Conservation (phyloP, 53 echinoderm and acorn worm genomes). For the Patiria pectinifera region DNA sequence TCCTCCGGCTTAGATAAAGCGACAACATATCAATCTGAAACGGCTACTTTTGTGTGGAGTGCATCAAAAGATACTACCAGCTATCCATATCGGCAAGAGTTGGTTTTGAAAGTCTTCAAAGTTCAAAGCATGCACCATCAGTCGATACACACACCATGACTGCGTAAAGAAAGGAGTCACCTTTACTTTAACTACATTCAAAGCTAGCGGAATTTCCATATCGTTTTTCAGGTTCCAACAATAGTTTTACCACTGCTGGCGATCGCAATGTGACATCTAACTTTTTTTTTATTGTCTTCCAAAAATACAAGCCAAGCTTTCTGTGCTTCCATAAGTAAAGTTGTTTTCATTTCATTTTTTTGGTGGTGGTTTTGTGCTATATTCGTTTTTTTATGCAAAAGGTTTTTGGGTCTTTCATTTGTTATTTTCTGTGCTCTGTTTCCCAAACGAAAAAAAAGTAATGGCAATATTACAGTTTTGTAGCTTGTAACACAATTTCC, state of each 20-base stretch:
- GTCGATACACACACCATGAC: background rate
- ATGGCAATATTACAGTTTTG: slow-evolving; percentile 3
- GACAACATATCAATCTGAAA: background rate
- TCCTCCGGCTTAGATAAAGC: background rate
- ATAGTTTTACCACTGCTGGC: background rate
- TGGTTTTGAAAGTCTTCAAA: background rate
- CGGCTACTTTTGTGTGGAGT: background rate
- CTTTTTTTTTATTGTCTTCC: slow-evolving; percentile 7
- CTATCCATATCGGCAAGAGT: background rate
- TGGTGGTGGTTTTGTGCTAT: background rate
- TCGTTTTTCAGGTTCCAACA: background rate
- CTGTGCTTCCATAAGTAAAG: slow-evolving; percentile 52
- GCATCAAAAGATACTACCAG: background rate
- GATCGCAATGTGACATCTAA: slow-evolving; percentile 31
- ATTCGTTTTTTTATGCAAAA: background rate
- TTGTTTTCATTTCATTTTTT: background rate
- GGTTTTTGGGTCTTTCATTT: slow-evolving; percentile 13
- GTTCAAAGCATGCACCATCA: background rate
- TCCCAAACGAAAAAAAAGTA: background rate
- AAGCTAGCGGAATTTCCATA: background rate
- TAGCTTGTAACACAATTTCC: background rate
- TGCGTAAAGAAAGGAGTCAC: background rate
- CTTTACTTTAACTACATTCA: background rate
- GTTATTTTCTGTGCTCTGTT: background rate
- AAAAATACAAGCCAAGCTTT: slow-evolving; percentile 3